Conservation (phyloP, 1,140 invertebrate species). For the Penaeus indicus region DNA sequence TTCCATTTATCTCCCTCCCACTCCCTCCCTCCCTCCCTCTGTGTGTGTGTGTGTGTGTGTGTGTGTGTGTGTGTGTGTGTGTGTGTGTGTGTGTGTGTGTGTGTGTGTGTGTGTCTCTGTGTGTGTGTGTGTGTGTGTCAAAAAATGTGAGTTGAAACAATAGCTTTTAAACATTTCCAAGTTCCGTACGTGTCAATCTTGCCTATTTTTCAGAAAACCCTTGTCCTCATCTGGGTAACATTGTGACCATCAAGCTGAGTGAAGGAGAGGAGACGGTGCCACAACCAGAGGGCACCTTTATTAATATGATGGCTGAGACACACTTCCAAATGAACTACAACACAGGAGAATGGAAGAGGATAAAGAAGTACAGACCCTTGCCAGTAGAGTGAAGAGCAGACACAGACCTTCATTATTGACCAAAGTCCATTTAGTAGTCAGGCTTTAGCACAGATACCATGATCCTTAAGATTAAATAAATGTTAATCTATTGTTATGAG, state of each 20-base stretch:
- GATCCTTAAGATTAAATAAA: background rate
- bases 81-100: background rate
- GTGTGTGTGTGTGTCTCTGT: background rate
- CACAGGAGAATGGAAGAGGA: slow-evolving; percentile 92
- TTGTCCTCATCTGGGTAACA: slow-evolving; percentile 91
- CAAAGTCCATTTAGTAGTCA: background rate
- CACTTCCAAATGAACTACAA: slow-evolving; percentile 98
- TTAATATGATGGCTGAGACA: slow-evolving; percentile 87
- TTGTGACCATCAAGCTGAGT: slow-evolving; percentile 92
- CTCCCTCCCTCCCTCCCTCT: too few species aligned
- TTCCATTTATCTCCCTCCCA: too few species aligned
- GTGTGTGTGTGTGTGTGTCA: background rate
- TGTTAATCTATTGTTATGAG: slow-evolving; percentile 4
- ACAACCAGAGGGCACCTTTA: slow-evolving; percentile 80
- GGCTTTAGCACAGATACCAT: background rate
- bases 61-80: background rate
- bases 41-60: too few species aligned
- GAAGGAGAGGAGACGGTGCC: slow-evolving; percentile 87
- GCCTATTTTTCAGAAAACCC: slow-evolving; percentile 85
- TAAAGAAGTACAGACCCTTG: slow-evolving; percentile 78
- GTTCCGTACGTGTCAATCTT: slow-evolving; percentile 27
- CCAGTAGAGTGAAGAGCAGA: slow-evolving; percentile 31
- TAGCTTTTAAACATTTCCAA: background rate
- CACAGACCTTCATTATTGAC: background rate
- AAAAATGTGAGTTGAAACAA: background rate